A percentile compares a stretch with the other conserved stretches of the same genome.
Evolutionary conservation across 92 coral and sea anemone species (phyloP).

Genomic region (Phymanthus crucifer): DNA sequence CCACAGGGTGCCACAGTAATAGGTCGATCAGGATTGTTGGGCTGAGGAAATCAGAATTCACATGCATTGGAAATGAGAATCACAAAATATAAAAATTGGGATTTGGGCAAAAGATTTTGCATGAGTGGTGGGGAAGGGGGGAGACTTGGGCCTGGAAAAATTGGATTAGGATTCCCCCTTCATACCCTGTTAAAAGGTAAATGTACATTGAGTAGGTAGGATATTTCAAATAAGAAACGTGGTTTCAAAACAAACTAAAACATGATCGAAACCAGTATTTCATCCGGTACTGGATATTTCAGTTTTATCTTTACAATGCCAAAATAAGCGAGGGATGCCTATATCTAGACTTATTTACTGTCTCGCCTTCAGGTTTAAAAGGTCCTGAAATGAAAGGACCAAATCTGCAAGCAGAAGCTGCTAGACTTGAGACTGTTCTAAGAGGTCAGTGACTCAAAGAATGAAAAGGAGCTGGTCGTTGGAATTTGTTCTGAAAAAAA

Average conservation of each 20-base stretch:
- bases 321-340: neutral
- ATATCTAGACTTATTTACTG: neutral
- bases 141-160: too few species aligned
- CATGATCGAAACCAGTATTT: neutral
- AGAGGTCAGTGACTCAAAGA: conserved; percentile 37
- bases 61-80: too few species aligned
- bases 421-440: conserved; percentile 44
- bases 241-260: neutral
- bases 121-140: too few species aligned
- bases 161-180: neutral
- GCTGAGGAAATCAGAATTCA: too few species aligned
- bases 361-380: conserved; percentile 8
- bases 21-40: too few species aligned
- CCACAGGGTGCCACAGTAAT: too few species aligned
- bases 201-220: neutral
- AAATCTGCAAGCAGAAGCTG: conserved; percentile 22
- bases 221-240: neutral
- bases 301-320: neutral
- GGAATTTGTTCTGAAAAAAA: too few species aligned
- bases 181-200: neutral
- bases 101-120: too few species aligned
- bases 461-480: neutral
- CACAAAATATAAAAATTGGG: too few species aligned
- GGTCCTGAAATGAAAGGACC: conserved; percentile 7
- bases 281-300: neutral